A percentile compares a stretch with the other conserved stretches of the same genome.
phyloP scores from a whole-genome alignment of 2,113 vertebrate species.

The Cromileptes altivelis region DNA sequence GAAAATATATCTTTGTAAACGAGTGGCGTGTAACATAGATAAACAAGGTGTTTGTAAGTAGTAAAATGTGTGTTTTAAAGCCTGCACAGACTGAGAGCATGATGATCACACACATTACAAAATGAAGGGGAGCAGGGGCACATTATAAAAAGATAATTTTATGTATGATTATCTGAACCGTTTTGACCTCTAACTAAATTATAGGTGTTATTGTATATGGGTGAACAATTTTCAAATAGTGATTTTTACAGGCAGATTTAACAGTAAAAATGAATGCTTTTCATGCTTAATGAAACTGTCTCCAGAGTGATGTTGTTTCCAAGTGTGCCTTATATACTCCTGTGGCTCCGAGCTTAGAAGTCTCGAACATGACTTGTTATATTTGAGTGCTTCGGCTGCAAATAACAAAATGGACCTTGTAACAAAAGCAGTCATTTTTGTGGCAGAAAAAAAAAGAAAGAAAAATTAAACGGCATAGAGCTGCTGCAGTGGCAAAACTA shows the following conservation, averaged over 20 bases:
- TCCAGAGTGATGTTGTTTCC: slow-evolving; percentile 32
- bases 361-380: slow-evolving; percentile 31
- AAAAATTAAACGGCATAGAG: slow-evolving; percentile 16
- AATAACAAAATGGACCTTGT: slow-evolving; percentile 65
- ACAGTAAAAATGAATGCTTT: slow-evolving; percentile 38
- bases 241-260: slow-evolving; percentile 18
- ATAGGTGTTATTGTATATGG: slow-evolving; percentile 33
- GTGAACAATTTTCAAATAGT: slow-evolving; percentile 31
- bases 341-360: slow-evolving; percentile 24
- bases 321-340: slow-evolving; percentile 25
- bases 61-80: slow-evolving; percentile 8
- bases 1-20: slow-evolving; percentile 45
- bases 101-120: slow-evolving; percentile 15
- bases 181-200: slow-evolving; percentile 46
- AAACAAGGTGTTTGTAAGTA: slow-evolving; percentile 24
- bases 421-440: slow-evolving; percentile 53
- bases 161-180: slow-evolving; percentile 17
- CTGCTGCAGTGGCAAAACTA: slow-evolving; percentile 8
- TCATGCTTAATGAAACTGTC: slow-evolving; percentile 47
- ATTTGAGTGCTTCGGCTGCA: slow-evolving; percentile 61
- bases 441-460: slow-evolving; percentile 12
- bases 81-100: slow-evolving; percentile 6
- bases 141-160: slow-evolving; percentile 14
- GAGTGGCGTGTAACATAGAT: slow-evolving; percentile 37
- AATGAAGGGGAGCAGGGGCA: background rate